phyloP scores from a whole-genome alignment of 2,113 vertebrate species.

The Vicugna pacos region DNA sequence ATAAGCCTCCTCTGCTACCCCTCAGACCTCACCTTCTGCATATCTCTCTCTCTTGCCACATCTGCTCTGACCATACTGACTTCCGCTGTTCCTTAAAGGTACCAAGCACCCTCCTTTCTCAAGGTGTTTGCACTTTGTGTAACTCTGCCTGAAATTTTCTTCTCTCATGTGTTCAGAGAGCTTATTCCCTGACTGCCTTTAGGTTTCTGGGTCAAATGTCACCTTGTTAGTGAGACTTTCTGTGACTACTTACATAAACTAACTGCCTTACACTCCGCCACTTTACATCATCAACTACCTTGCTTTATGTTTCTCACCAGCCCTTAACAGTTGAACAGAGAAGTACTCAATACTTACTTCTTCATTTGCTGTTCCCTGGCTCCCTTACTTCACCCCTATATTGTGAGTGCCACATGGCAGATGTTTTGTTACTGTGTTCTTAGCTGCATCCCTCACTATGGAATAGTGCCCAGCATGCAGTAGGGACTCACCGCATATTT shows the following conservation, averaged over 20 bases:
- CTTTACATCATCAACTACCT: neutral
- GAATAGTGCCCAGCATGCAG: neutral
- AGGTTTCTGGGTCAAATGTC: neutral
- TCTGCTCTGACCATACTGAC: neutral
- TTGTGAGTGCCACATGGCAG: neutral
- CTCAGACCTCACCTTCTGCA: neutral
- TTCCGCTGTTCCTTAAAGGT: neutral
- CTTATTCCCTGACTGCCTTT: neutral
- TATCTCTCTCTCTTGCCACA: rapidly evolving
- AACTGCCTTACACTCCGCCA: neutral
- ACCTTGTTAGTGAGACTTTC: neutral
- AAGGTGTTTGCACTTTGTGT: rapidly evolving
- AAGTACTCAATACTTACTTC: neutral
- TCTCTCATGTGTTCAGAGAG: neutral
- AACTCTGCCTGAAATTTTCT: neutral
- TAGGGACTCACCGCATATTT: neutral
- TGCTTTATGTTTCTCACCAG: neutral
- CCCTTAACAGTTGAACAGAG: neutral
- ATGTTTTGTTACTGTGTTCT: neutral
- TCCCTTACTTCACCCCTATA: neutral
- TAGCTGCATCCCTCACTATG: neutral
- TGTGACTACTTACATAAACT: neutral
- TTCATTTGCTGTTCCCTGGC: neutral
- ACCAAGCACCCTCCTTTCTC: neutral
- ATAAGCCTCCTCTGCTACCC: neutral